phyloP scores from a whole-genome alignment of 2,113 vertebrate genomes.

The Oryzias javanicus region DNA sequence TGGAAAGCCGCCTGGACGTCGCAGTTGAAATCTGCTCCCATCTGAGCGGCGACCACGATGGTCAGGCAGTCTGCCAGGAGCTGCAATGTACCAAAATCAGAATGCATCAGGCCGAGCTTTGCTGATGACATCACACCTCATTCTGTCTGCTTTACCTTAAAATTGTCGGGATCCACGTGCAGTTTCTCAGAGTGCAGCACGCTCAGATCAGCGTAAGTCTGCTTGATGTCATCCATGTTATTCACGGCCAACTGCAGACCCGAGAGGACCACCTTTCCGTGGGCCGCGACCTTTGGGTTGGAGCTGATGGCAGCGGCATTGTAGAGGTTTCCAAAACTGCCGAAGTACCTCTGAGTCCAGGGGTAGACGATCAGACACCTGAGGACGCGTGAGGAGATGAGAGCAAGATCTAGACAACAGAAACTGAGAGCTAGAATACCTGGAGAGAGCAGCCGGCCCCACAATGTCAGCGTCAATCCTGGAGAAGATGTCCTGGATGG shows the following conservation, averaged over 20 bases:
- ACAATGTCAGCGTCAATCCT: constrained; percentile 40
- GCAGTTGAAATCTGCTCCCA: constrained; percentile 65
- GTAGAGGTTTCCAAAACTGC: constrained; percentile 80
- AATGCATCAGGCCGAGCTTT: background rate
- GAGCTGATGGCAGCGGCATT: constrained; percentile 60
- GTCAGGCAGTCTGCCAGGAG: constrained; percentile 81
- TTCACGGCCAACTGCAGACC: constrained; percentile 76
- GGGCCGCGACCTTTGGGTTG: constrained; percentile 76
- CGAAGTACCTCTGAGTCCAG: constrained; percentile 78
- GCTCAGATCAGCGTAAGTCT: constrained; percentile 71
- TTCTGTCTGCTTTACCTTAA: constrained; percentile 39
- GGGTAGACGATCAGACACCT: constrained; percentile 79
- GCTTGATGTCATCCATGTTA: constrained; percentile 80
- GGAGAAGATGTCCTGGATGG: constrained; percentile 57
- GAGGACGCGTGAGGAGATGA: background rate
- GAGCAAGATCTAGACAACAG: background rate
- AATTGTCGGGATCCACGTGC: constrained; percentile 81
- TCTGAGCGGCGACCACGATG: constrained; percentile 66
- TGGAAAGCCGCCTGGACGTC: constrained; percentile 74
- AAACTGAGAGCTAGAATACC: constrained; percentile 4
- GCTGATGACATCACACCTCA: background rate
- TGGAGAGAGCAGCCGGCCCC: constrained; percentile 41
- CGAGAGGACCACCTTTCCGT: constrained; percentile 69
- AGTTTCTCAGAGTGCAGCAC: constrained; percentile 82
- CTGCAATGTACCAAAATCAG: constrained; percentile 57